Base-by-base conservation (phyloP, 2,888 invertebrate genomes). In the Troides helena region DNA sequence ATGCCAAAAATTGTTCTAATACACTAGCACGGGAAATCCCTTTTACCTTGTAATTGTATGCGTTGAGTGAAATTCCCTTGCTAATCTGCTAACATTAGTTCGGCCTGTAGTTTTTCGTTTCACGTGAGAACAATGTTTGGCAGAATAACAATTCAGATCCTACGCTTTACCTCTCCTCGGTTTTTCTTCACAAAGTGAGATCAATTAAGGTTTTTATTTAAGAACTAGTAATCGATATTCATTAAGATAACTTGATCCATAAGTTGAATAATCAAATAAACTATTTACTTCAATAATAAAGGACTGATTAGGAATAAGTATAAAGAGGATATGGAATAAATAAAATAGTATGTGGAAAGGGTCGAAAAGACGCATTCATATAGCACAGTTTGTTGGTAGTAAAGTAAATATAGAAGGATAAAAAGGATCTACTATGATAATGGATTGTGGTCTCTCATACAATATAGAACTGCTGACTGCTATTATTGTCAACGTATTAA, bases 1-100 rank as follows among this genome's bases (percentile, higher is more conserved):
- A 86, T 85, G 81, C 81, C 81, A 79, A 79, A 86, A 87, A 89
- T 87, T 81, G 80, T 79, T 82, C 81, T 89, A 88, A 89, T 89
- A 70, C 63, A 67, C 63, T 56, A 39, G 25, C 62, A 2, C 30
- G 50, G 67, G 67, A 21, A 70, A 70, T 70, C 53, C 63, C 63
- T 67, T 63, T 60, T 30, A 56, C 66, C 25, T 43, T 63, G 59
- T 67, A 70, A 70, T 70, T 67, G 59, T 67, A 62, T 67, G 63
- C 68, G 30, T 39, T 66, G 59, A 70, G 67, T 63, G 67, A 63
- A 63, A 63, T 67, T 67, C 70, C 70, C 70, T 60, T 43, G 53
- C 53, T 67, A 67, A 70, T 70, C 56, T 56, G 53, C 63, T 64
- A 67, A 36, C 67, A 63, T 70, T 64, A 59, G 67, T 63, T 59